Evolutionary conservation across 2,888 invertebrate genomes (phyloP).

Genomic region (Allacma fusca): DNA sequence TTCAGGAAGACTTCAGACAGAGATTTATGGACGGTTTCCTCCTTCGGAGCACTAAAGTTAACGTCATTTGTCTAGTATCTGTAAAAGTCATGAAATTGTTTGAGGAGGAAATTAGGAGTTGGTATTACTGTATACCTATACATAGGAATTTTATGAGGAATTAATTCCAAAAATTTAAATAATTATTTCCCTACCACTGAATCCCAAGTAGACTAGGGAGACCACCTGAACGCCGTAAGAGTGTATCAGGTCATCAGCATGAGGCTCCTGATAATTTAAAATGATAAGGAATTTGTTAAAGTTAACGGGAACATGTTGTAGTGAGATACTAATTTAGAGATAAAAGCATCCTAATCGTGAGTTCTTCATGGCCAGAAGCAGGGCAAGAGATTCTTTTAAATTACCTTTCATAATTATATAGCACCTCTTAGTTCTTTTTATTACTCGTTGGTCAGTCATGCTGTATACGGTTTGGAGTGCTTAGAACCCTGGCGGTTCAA

Average conservation of each 20-base stretch:
- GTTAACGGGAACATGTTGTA: too few species aligned
- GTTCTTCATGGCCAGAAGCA: not conserved
- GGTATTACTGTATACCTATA: not conserved
- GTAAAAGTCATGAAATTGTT: not conserved
- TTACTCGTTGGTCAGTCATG: not conserved
- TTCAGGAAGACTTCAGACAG: too few species aligned
- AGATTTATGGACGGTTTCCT: too few species aligned
- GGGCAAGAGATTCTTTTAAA: not conserved
- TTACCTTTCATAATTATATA: not conserved
- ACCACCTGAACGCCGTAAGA: not conserved
- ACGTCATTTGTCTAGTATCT: too few species aligned
- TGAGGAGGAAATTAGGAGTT: not conserved
- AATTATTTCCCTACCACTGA: not conserved
- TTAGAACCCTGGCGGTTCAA: too few species aligned
- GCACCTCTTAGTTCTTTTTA: not conserved
- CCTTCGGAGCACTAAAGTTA: too few species aligned
- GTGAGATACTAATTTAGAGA: not conserved
- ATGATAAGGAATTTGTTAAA: not conserved
- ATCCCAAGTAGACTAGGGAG: not conserved
- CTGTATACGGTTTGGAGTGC: not conserved
- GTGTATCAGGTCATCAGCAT: not conserved
- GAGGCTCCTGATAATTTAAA: not conserved
- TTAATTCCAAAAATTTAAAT: conserved; percentile 14
- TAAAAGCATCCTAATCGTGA: not conserved
- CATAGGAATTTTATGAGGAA: conserved; percentile 6